Percentiles rank a stretch among this genome's conserved stretches.
Evolutionary conservation across 2,113 vertebrate genomes (phyloP).

Genomic region (Ardeotis arabs): DNA sequence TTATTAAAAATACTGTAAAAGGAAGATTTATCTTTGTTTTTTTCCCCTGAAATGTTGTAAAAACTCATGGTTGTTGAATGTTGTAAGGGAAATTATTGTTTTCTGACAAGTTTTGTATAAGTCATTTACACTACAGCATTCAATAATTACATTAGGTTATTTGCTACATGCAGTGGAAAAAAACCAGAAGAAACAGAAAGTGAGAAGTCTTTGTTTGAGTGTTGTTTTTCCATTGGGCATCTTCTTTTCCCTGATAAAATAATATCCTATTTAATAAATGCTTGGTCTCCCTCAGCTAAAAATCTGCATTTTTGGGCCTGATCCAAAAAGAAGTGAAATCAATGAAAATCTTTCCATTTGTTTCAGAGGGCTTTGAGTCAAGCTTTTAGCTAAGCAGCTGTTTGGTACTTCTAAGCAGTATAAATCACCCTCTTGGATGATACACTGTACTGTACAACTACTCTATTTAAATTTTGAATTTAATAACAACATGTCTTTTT

Average conservation of each 20-base stretch:
- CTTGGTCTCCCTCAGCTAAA: neutral
- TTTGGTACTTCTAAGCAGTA: neutral
- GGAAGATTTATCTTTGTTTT: neutral
- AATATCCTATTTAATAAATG: neutral
- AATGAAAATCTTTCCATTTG: slow-evolving; percentile 43
- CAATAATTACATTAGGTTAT: neutral
- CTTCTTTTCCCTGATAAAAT: neutral
- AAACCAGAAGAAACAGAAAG: too few species aligned
- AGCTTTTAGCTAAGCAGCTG: neutral
- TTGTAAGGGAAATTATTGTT: neutral
- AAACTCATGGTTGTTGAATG: neutral
- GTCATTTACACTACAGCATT: neutral
- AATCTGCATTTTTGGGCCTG: neutral
- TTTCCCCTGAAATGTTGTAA: neutral
- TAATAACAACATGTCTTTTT: neutral
- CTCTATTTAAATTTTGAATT: neutral
- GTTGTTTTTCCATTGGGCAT: neutral
- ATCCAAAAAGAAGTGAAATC: slow-evolving; percentile 32
- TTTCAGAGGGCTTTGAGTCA: slow-evolving; percentile 31
- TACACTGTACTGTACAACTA: neutral
- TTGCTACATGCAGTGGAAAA: neutral
- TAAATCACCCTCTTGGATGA: neutral
- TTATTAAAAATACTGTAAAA: neutral
- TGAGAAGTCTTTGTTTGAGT: neutral
- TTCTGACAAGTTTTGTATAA: neutral